Evolutionary conservation across 2,888 invertebrate species (phyloP).

Genomic region (Vesta saturnalis): DNA sequence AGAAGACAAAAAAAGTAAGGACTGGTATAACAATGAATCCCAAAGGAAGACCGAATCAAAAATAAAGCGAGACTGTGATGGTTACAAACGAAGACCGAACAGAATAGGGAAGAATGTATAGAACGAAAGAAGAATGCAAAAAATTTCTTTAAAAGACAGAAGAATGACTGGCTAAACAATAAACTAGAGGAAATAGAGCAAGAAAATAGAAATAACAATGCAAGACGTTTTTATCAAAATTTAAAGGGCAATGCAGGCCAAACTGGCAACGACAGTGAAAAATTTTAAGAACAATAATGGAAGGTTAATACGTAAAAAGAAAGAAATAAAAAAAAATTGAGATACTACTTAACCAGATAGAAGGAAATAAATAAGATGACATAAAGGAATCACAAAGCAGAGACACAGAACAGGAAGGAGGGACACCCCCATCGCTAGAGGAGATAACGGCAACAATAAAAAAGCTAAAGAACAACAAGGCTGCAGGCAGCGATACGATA

Average conservation of each 20-base stretch:
- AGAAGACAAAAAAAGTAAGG: background rate
- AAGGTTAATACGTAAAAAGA: background rate
- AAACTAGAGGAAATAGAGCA: constrained; percentile 14
- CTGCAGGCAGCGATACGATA: background rate
- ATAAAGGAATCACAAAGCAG: background rate
- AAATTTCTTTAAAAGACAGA: constrained; percentile 10
- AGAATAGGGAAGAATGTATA: constrained; percentile 4
- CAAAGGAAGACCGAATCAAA: background rate
- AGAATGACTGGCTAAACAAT: constrained; percentile 14
- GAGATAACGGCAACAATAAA: background rate
- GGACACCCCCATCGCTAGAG: background rate
- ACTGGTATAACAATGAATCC: background rate
- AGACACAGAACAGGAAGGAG: background rate
- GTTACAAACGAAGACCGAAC: constrained; percentile 10
- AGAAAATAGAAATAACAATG: constrained; percentile 5
- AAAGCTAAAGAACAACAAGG: background rate
- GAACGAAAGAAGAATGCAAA: constrained; percentile 10
- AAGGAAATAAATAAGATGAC: background rate
- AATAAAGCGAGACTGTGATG: constrained; percentile 13
- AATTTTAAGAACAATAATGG: background rate
- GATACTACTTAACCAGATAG: background rate
- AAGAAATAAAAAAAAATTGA: constrained; percentile 2
- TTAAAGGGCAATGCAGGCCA: constrained; percentile 11
- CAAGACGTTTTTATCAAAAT: constrained; percentile 6
- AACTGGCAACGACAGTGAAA: background rate